Evolutionary conservation across 2,888 invertebrate genomes (phyloP).

Genomic region (Coecobrya sp.): DNA sequence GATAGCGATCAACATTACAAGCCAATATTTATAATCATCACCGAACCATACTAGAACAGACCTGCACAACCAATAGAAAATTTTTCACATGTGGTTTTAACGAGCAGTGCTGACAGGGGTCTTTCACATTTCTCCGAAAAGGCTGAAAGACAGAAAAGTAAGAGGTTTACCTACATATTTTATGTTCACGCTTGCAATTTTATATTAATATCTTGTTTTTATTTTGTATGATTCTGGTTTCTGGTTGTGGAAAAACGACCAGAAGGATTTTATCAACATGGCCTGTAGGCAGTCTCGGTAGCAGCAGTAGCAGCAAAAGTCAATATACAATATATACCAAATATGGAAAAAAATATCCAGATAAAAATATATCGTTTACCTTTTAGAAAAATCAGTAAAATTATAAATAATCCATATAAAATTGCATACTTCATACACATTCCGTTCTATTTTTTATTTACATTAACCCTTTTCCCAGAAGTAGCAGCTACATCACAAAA

Average conservation of each 20-base stretch:
- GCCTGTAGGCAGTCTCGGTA: conserved; percentile 15
- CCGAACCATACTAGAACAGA: no score
- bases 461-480: not conserved
- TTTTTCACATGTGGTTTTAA: not conserved
- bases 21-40: no score
- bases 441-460: not conserved
- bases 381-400: not conserved
- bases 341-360: not conserved
- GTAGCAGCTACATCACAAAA: not conserved
- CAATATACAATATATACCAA: not conserved
- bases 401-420: conserved; percentile 26
- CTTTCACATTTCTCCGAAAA: not conserved
- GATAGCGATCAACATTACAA: not conserved
- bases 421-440: not conserved
- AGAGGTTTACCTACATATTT: not conserved
- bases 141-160: not conserved
- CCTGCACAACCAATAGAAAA: not conserved
- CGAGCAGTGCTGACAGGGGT: not conserved
- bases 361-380: not conserved
- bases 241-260: not conserved
- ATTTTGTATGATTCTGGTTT: not conserved
- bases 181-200: not conserved
- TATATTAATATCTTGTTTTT: not conserved
- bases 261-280: not conserved
- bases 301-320: not conserved